Evolutionary conservation across 2,797 vertebrate genomes (phyloP).

Genomic region (Neoniphon sammara): DNA sequence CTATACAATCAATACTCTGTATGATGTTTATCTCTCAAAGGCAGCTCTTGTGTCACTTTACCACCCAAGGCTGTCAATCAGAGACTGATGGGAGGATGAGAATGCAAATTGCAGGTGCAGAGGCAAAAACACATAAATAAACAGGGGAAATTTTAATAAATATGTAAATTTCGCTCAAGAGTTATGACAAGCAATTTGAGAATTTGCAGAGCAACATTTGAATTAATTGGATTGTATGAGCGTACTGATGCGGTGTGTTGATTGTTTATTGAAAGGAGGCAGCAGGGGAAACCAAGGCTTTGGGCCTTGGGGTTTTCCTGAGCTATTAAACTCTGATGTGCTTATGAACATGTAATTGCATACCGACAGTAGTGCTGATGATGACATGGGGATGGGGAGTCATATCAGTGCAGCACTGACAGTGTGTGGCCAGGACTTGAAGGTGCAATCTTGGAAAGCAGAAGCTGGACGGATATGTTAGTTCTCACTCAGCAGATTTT

Average conservation of each 20-base stretch:
- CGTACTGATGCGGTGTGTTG: slow-evolving; percentile 13
- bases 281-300: slow-evolving; percentile 12
- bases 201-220: slow-evolving; percentile 21
- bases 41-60: slow-evolving; percentile 9
- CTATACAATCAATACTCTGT: neutral
- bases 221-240: slow-evolving; percentile 29
- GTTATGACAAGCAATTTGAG: slow-evolving; percentile 37
- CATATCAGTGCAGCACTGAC: slow-evolving; percentile 7
- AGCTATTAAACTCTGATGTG: slow-evolving; percentile 29
- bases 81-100: neutral
- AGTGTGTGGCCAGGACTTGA: neutral
- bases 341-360: slow-evolving; percentile 22
- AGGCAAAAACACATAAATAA: slow-evolving; percentile 9
- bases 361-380: slow-evolving; percentile 10
- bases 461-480: neutral
- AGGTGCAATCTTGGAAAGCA: neutral
- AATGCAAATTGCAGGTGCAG: slow-evolving; percentile 30
- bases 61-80: slow-evolving; percentile 2
- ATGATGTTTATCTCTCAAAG: slow-evolving; percentile 13
- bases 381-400: slow-evolving; percentile 1
- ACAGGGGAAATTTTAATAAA: slow-evolving; percentile 50
- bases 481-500: neutral
- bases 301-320: neutral
- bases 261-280: slow-evolving; percentile 39
- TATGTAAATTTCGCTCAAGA: slow-evolving; percentile 54